phyloP scores from a whole-genome alignment of 2,113 vertebrate species.

The Sapayoa aenigma region DNA sequence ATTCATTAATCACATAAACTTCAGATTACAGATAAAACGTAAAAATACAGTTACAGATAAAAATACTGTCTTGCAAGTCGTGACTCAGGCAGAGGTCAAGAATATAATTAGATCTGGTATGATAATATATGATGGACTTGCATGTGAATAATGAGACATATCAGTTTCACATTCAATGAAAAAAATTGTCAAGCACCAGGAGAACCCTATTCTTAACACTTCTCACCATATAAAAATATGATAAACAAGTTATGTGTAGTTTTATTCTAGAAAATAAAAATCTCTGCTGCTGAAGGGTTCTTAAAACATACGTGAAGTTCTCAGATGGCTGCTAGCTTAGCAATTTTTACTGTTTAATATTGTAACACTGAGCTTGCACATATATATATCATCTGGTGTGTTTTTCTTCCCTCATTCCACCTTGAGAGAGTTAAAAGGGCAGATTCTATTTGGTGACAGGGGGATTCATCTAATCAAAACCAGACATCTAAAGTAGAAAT shows the following conservation, averaged over 20 bases:
- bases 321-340: not conserved
- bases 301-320: not conserved
- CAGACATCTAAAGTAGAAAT: not conserved
- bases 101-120: not conserved
- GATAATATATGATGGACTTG: not conserved
- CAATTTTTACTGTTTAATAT: not conserved
- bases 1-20: not conserved
- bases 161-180: not conserved
- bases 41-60: not conserved
- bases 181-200: not conserved
- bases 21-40: not conserved
- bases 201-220: not conserved
- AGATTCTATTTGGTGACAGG: not conserved
- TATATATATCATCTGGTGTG: not conserved
- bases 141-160: not conserved
- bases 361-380: not conserved
- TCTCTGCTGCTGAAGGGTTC: not conserved
- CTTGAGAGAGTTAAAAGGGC: not conserved
- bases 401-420: not conserved
- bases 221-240: not conserved
- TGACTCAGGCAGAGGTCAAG: not conserved
- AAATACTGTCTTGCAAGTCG: not conserved
- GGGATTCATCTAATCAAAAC: not conserved
- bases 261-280: not conserved
- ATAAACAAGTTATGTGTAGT: not conserved